Base-by-base conservation (phyloP, 2,888 invertebrate species). In the Drosophila subquinaria region DNA sequence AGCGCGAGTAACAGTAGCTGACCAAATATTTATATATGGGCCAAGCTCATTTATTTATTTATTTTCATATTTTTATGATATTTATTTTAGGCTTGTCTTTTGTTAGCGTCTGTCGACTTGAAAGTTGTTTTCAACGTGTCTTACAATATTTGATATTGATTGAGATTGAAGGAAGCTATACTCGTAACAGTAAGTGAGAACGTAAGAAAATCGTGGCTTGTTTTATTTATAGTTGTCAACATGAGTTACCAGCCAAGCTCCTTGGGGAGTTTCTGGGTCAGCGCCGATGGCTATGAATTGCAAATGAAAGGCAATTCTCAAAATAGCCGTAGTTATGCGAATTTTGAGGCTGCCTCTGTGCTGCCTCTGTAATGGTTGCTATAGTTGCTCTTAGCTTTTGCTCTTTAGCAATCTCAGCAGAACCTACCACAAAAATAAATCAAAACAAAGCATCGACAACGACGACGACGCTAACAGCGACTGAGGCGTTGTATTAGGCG, bases 341-440 rank as follows among this genome's bases (percentile, higher is more conserved):
- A 73, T 78, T 76, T 73, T 74, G 65, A 76, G 78, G 76, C 79
- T 42, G 47, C 11, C 17, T 27, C 27, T 27, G 27, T 27, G 76
- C 79, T 42, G 47, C 11, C 17, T 27, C 27, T 27, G 27, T 27
- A 33, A 33, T 63, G 69, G 17, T 47, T 48, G 42, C 42, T 63
- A 20, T 52, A 30, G 52, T 42, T 62, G 66, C 82, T 82, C 81
- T 82, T 82, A 70, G 75, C 55, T 65, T 67, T 65, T 64, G 73
- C 87, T 83, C 84, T 83, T 87, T 66, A 59, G 15, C 63, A 82
- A 82, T 73, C 84, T 73, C 76, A 70, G 69, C 76, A 84, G 82
- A 82, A 82, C 84, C 85, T 85, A 85, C 88, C 85, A 88, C 85
- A 88, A 85, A 88, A 81, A 79, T 80, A 83, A 88, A 86, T 84